Conservation (phyloP, 2,888 invertebrate species). For the Odiellus spinosus region DNA sequence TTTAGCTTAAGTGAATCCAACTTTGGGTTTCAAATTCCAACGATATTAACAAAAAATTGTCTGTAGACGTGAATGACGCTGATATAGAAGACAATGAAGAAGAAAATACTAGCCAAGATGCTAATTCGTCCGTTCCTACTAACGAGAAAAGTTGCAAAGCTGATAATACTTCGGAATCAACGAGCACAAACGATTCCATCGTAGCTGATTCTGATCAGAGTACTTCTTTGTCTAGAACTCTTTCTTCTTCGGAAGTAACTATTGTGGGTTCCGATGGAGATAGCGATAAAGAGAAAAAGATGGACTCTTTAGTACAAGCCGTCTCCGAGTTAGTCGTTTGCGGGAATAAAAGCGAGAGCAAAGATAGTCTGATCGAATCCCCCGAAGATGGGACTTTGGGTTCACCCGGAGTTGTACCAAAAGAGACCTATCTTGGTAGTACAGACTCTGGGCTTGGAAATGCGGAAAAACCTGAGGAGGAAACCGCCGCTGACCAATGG, state of each 20-base stretch:
- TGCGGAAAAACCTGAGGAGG: neutral
- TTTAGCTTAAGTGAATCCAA: no score
- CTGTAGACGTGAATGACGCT: constrained; percentile 24
- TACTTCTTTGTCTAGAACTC: neutral
- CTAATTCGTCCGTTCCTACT: neutral
- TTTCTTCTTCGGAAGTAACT: neutral
- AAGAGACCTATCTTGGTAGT: neutral
- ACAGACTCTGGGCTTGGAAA: constrained; percentile 6
- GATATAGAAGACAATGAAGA: constrained; percentile 32
- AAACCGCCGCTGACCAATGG: neutral
- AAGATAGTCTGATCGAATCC: constrained; percentile 1
- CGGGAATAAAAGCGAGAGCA: constrained; percentile 1
- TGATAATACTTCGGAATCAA: neutral
- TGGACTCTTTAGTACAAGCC: neutral
- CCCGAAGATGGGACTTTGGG: neutral
- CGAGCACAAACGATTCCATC: neutral
- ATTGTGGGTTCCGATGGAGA: no score
- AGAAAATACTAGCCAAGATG: constrained; percentile 11
- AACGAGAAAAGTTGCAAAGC: neutral
- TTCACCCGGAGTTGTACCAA: neutral
- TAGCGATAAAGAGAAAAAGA: neutral
- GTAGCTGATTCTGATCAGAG: neutral
- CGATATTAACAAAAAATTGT: no score
- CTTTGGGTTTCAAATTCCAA: no score
- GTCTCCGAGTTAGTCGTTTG: neutral